Base-by-base conservation (phyloP, 1,140 invertebrate species). In the Panulirus ornatus region DNA sequence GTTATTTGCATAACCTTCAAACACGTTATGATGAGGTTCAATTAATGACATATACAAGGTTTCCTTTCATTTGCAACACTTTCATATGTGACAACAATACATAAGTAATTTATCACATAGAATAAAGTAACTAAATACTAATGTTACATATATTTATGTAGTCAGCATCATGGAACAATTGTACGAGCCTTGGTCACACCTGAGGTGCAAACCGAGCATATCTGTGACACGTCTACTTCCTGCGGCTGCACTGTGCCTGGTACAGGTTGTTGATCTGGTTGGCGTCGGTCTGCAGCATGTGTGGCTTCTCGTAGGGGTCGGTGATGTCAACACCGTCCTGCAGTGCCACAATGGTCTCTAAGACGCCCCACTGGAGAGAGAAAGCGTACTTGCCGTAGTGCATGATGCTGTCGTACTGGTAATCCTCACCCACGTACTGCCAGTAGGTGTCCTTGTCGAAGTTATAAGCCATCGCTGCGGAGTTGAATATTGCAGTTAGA, bases 191-290 rank as follows among this genome's bases (percentile, higher is more conserved):
- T n/a, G n/a, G n/a, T n/a, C n/a, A n/a, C n/a, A n/a, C n/a, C n/a
- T n/a, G n/a, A n/a, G n/a, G n/a, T n/a, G n/a, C n/a, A n/a, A n/a
- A n/a, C n/a, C n/a, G n/a, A n/a, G n/a, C n/a, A n/a, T n/a, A n/a
- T n/a, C n/a, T n/a, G n/a, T n/a, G n/a, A n/a, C n/a, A n/a, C n/a
- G 14, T 54, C 19, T 82, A 9, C 16, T 83, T 9, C 51, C 81
- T 58, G 1, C 6, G 30, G 16, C 42, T 51, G 51, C 81, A 83
- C 54, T 83, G 54, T 27, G 2, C 9, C 19, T 19, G 27, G 38
- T 87, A 87, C 19, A 87, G 73, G 51, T 78, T 87, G 36, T 87
- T 87, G 73, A 87, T 87, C 84, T 87, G 84, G 84, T 78, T 87
- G 36, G 84, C 84, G 11, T 87, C 84, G 16, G 73, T 27, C 34